Evolutionary conservation across 2,888 invertebrate species (phyloP).

Genomic region (Tuta absoluta): DNA sequence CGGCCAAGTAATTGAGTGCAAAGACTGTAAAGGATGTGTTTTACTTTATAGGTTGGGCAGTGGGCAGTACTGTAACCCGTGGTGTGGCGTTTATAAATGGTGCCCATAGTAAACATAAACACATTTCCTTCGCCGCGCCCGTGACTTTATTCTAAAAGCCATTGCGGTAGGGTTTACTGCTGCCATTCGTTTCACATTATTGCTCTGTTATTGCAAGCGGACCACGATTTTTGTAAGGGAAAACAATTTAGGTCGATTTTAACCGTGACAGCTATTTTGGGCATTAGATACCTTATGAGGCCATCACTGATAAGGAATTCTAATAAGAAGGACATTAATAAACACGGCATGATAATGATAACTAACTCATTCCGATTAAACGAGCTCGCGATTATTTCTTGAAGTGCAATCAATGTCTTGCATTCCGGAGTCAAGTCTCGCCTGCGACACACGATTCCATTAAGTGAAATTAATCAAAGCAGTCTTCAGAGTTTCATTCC

Average conservation of each 20-base stretch:
- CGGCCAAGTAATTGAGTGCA: conserved; percentile 42
- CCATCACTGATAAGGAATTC: too few relatives aligned
- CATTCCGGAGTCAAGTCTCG: conserved; percentile 11
- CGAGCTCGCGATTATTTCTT: neutral
- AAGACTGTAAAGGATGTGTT: conserved; percentile 44
- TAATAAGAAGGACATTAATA: too few relatives aligned
- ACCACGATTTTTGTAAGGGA: conserved; percentile 50
- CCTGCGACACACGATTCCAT: neutral
- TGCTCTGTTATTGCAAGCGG: conserved; percentile 59
- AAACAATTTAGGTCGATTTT: conserved; percentile 1
- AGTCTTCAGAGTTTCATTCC: too few relatives aligned
- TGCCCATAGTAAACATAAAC: neutral
- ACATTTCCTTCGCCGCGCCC: conserved; percentile 36
- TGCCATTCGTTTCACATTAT: conserved; percentile 65
- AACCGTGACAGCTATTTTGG: neutral
- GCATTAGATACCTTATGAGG: too few relatives aligned
- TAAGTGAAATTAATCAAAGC: conserved; percentile 26
- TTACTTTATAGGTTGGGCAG: conserved; percentile 46
- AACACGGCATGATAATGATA: neutral
- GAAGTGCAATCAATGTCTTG: neutral
- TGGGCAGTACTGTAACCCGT: conserved; percentile 32
- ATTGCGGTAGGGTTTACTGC: conserved; percentile 61
- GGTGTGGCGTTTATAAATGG: neutral
- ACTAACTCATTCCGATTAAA: neutral
- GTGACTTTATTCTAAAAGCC: conserved; percentile 63